Percentiles rank a stretch among this genome's conserved stretches.
Conservation (phyloP, 1,140 invertebrate species). For the Cotesia chilonis region DNA sequence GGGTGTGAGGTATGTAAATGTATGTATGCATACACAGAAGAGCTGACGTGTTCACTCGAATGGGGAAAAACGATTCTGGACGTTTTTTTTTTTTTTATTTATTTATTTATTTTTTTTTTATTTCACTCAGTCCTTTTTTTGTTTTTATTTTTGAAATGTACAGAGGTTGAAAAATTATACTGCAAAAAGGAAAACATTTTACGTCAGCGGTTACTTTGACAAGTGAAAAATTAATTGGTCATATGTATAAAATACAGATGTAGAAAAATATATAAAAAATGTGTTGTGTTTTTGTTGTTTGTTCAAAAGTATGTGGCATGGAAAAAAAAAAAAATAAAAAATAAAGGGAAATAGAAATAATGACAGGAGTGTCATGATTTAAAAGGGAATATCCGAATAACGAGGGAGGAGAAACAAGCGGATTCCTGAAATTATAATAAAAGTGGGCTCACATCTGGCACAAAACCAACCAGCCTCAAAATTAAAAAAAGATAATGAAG, state of each 20-base stretch:
- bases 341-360: conserved; percentile 4
- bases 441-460: conserved; percentile 26
- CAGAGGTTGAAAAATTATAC: conserved; percentile 16
- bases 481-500: conserved; percentile 27
- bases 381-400: conserved; percentile 13
- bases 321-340: not conserved
- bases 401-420: not conserved
- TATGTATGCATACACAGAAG: conserved; percentile 3
- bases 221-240: conserved; percentile 26
- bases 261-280: conserved; percentile 5
- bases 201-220: conserved; percentile 13
- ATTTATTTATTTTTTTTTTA: not conserved
- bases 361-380: conserved; percentile 6
- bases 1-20: too few species aligned
- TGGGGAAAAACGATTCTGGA: conserved; percentile 19
- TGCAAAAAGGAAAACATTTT: conserved; percentile 21
- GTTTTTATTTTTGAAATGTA: not conserved
- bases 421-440: conserved; percentile 21
- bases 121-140: not conserved
- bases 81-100: not conserved
- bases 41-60: conserved; percentile 35
- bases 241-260: conserved; percentile 12
- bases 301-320: not conserved
- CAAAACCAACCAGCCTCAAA: conserved; percentile 17
- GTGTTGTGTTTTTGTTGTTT: not conserved